phyloP scores from a whole-genome alignment of 2,113 vertebrate species.

The Alouatta palliata region DNA sequence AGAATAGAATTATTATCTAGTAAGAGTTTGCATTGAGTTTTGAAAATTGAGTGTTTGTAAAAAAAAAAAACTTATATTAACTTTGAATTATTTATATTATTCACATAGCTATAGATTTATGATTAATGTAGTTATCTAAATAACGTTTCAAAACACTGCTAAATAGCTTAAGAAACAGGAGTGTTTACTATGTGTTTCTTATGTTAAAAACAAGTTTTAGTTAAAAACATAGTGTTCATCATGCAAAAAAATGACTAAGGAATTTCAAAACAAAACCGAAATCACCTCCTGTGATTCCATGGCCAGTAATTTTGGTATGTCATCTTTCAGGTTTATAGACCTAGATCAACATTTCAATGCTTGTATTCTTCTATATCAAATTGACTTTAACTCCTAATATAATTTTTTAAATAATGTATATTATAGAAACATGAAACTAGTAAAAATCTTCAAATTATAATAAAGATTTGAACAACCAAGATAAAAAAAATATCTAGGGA shows the following conservation, averaged over 20 bases:
- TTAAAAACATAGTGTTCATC: not conserved
- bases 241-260: not conserved
- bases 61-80: not conserved
- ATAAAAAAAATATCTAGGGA: not conserved
- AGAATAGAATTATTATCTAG: not conserved
- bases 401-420: not conserved
- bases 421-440: not conserved
- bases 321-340: not conserved
- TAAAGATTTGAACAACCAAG: not conserved
- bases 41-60: not conserved
- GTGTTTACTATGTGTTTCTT: not conserved
- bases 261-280: not conserved
- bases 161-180: not conserved
- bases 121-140: not conserved
- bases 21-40: not conserved
- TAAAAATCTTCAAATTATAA: not conserved
- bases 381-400: not conserved
- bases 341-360: not conserved
- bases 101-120: not conserved
- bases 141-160: not conserved
- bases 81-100: not conserved
- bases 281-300: not conserved
- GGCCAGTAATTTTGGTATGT: not conserved
- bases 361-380: not conserved
- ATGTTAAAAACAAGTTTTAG: not conserved